Conservation (phyloP, 92 coral and sea anemone genomes). For the Micromussa lordhowensis region DNA sequence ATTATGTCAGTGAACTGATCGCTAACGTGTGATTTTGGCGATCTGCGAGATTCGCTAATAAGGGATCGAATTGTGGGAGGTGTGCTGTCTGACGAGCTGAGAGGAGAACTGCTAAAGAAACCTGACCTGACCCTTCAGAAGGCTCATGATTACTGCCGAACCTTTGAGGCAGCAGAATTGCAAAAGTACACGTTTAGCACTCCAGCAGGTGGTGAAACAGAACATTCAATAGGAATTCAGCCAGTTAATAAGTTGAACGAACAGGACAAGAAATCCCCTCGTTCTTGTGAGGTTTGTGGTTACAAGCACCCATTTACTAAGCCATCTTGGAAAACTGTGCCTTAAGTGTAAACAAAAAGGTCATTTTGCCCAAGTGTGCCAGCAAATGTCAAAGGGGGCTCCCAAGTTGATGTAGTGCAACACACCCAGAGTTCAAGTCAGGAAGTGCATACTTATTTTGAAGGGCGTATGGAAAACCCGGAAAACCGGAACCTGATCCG, state of each 20-base stretch:
- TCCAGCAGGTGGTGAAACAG: constrained; percentile 1
- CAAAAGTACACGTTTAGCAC: constrained; percentile 40
- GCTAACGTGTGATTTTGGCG: no score
- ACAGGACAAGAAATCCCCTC: no score
- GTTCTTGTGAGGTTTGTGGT: no score
- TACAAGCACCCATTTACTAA: no score
- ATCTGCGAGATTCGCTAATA: no score
- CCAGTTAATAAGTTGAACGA: no score
- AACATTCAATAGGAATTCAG: constrained; percentile 3
- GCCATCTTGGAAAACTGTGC: constrained; percentile 58
- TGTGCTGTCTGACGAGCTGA: no score
- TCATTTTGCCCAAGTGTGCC: constrained; percentile 65
- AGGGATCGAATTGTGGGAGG: no score
- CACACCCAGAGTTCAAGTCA: background rate
- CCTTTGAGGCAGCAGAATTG: no score
- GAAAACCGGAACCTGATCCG: background rate
- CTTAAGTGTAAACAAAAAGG: constrained; percentile 50
- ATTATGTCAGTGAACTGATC: constrained; percentile 74
- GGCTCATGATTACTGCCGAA: constrained; percentile 72
- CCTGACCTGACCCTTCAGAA: constrained; percentile 68
- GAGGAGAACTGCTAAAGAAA: constrained; percentile 69
- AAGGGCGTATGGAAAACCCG: no score
- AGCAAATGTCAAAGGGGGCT: background rate
- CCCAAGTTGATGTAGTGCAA: background rate
- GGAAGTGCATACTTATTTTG: constrained; percentile 1